Base-by-base conservation (phyloP, 2,113 vertebrate species). In the Accipiter virgatus region DNA sequence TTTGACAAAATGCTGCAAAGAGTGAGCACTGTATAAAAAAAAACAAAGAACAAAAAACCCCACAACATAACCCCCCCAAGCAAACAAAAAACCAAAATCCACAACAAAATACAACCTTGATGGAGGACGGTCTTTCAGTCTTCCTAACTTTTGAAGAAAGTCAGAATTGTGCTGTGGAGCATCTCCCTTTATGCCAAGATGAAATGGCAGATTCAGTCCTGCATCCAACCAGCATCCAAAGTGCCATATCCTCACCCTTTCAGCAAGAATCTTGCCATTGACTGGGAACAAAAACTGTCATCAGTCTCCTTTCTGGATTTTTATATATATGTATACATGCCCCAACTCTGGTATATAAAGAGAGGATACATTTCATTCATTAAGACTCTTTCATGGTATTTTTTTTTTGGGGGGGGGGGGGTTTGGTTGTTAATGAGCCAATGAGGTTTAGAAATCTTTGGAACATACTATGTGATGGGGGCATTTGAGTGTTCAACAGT, bases 241-340 rank as follows among this genome's bases (percentile, higher is more conserved):
- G 47, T n/a, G 22, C 13, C 29, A 4, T 72, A 38, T 73, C 29
- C 9, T 91, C 38, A 59, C 32, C 12, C 86, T 53, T 36, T 58
- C 32, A 71, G 25, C 42, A 42, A 58, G 50, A 59, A 19, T 74
- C 38, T 82, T 68, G 25, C 26, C 16, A 26, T 7, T 58, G 26
- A 11, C 43, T 19, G 21, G 23, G 26, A 68, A 31, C 6, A 81
- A 74, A 71, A 85, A 48, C 11, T 38, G 21, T 53, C 0, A 1
- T 8, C 11, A 83, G 4, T 84, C 36, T 83, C 5, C 31, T 20
- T 61, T 70, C n/a, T 83, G 16, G 16, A n/a, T 87, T 79, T 73
- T 16, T 40, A 3, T 43, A 4, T 47, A 25, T 36, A 6, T 22
- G 6, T 2, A 42, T 4, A 8, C 2, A 29, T 1, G 1, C 7